phyloP scores from a whole-genome alignment of 92 coral and sea anemone species.

The Desmophyllum pertusum region DNA sequence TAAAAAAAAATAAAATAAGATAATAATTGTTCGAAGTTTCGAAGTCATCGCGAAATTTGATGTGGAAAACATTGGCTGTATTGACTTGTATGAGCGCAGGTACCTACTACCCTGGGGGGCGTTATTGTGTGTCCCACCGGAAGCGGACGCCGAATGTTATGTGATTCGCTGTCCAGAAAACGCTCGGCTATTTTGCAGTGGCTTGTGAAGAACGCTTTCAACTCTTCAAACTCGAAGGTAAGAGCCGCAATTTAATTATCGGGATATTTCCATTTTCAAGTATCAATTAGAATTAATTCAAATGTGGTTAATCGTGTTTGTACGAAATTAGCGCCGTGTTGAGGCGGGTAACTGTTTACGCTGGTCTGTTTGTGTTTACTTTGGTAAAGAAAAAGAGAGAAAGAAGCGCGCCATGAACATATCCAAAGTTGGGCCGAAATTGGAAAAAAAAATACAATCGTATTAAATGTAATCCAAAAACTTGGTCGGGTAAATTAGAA shows the following conservation, averaged over 20 bases:
- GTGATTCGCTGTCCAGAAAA: constrained; percentile 76
- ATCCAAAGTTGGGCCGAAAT: neutral
- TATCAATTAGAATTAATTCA: neutral
- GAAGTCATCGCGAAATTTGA: constrained; percentile 81
- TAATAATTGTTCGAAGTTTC: no score
- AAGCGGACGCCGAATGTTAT: constrained; percentile 78
- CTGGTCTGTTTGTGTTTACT: constrained; percentile 19
- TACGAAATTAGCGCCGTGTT: neutral
- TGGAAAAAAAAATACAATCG: neutral
- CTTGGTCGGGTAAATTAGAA: neutral
- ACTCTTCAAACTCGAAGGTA: constrained; percentile 80
- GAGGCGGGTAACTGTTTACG: neutral
- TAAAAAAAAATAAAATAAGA: no score
- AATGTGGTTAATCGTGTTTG: constrained; percentile 1
- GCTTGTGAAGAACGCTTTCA: constrained; percentile 78
- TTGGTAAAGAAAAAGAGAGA: neutral
- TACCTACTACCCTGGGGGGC: constrained; percentile 79
- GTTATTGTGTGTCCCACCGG: constrained; percentile 72
- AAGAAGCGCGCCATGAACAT: neutral
- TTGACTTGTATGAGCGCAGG: constrained; percentile 75
- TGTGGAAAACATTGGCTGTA: constrained; percentile 82
- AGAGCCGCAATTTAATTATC: neutral
- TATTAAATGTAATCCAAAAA: neutral
- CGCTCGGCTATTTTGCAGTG: constrained; percentile 69
- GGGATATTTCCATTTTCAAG: no score